Evolutionary conservation across 2,113 vertebrate genomes (phyloP).

Genomic region (Henicopernis longicauda): DNA sequence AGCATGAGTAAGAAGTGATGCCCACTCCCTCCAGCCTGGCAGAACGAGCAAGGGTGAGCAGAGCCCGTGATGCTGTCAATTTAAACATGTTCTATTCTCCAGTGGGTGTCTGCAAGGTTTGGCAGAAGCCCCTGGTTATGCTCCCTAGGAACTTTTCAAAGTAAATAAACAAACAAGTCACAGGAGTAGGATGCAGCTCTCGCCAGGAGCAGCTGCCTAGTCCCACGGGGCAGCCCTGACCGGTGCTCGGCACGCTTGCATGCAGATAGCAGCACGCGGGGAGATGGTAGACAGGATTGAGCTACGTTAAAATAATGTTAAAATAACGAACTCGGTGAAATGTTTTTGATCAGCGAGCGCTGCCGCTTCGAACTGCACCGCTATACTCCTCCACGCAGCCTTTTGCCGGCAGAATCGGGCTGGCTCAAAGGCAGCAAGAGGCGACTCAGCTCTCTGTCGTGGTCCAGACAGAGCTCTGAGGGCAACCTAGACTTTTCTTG

Average conservation of each 20-base stretch:
- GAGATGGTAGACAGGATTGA: background rate
- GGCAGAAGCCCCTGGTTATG: background rate
- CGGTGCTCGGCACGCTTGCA: rapidly evolving
- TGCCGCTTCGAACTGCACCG: background rate
- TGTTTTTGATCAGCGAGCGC: rapidly evolving
- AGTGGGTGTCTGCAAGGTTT: background rate
- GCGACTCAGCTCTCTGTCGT: rapidly evolving
- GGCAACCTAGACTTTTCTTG: background rate
- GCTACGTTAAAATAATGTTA: background rate
- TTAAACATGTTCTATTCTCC: background rate
- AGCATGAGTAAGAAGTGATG: rapidly evolving
- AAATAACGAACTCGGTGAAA: background rate
- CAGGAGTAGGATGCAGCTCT: background rate
- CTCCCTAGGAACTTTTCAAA: background rate
- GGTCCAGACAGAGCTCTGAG: background rate
- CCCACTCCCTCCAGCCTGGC: background rate
- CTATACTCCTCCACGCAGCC: background rate
- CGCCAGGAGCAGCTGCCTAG: background rate
- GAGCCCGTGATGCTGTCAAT: rapidly evolving
- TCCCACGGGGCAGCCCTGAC: background rate
- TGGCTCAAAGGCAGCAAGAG: background rate
- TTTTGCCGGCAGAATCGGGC: background rate
- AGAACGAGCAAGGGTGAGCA: background rate
- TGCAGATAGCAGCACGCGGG: rapidly evolving
- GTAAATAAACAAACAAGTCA: background rate